A percentile compares a stretch with the other conserved stretches of the same genome.
phyloP scores from a whole-genome alignment of 2,797 vertebrate genomes.

The Alcedo atthis region DNA sequence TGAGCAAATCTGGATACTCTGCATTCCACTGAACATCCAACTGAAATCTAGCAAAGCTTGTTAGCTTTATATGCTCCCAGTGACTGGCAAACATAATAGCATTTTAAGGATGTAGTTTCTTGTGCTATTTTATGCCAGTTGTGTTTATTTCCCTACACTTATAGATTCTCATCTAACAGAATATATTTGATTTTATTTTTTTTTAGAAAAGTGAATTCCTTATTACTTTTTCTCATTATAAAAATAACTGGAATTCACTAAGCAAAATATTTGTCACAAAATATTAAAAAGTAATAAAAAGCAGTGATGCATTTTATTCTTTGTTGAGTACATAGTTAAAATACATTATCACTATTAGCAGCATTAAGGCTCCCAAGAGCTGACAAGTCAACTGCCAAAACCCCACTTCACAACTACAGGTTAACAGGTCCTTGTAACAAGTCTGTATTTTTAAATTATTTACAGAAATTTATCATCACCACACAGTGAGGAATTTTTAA shows the following conservation, averaged over 20 bases:
- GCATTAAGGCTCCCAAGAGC: background rate
- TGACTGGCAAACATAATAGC: background rate
- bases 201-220: background rate
- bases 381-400: background rate
- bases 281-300: background rate
- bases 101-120: rapidly evolving
- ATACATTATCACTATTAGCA: background rate
- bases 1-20: background rate
- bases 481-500: background rate
- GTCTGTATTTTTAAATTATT: background rate
- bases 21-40: background rate
- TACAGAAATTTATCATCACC: background rate
- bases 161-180: background rate
- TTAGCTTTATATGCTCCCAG: background rate
- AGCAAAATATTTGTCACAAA: background rate
- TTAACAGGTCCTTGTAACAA: background rate
- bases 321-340: background rate
- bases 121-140: background rate
- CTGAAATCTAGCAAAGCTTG: background rate
- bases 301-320: background rate
- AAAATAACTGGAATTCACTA: background rate
- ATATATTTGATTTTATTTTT: background rate
- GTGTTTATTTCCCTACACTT: background rate
- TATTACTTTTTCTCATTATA: background rate
- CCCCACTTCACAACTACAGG: too few relatives aligned